Evolutionary conservation across 2,113 vertebrate genomes (phyloP).

Genomic region (Tachycineta bicolor): DNA sequence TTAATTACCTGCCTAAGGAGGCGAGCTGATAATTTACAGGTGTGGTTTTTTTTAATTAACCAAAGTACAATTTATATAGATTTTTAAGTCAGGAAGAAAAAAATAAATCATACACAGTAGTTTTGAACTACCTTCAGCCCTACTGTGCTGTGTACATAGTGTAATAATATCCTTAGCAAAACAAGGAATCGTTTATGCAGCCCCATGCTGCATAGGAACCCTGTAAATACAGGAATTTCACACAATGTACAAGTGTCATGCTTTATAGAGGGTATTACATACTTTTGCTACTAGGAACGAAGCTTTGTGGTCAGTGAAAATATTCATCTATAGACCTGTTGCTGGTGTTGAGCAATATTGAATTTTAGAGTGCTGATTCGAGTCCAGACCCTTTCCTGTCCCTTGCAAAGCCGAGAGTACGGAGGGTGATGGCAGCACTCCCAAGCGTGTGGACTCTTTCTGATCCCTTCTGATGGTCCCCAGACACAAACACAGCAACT

Average conservation of each 20-base stretch:
- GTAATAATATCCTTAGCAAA: conserved; percentile 59
- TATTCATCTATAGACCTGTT: not conserved
- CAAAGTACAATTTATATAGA: not conserved
- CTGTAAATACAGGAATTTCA: conserved; percentile 44
- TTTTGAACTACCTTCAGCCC: not conserved
- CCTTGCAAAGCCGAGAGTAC: not conserved
- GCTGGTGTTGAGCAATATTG: not conserved
- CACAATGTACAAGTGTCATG: not conserved
- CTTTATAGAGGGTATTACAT: not conserved
- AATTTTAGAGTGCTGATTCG: not conserved
- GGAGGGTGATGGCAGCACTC: not conserved
- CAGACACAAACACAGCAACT: accelerated
- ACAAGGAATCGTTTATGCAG: conserved; percentile 16
- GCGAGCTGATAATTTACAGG: not conserved
- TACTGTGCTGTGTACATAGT: not conserved
- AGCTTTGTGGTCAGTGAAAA: conserved; percentile 25
- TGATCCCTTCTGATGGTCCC: not conserved
- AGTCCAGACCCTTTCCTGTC: not conserved
- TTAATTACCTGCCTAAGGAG: not conserved
- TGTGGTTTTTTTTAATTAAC: not conserved
- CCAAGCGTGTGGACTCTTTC: not conserved
- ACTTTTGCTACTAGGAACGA: conserved; percentile 6
- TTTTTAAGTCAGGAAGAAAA: not conserved
- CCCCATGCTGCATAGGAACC: conserved; percentile 14
- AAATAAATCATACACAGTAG: not conserved